Evolutionary conservation across 2,888 invertebrate genomes (phyloP), one percentile per base, ranked within the genome.

Genomic region (Emesis castigata): DNA sequence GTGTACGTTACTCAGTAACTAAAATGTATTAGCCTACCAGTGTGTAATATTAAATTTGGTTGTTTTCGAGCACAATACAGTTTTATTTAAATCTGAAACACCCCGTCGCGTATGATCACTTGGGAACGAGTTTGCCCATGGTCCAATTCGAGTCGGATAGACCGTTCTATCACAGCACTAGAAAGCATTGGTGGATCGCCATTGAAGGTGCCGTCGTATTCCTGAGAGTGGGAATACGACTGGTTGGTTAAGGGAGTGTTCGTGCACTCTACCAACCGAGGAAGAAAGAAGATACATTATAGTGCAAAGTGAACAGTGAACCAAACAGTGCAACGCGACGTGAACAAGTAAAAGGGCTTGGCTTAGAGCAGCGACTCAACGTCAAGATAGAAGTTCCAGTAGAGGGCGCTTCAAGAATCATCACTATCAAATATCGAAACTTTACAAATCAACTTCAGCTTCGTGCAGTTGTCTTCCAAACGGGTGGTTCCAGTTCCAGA

Each of bases 171-270:
- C 53, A 53, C 53, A 20, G 53, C 53, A 53, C 53, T 53, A 53
- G 53, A 14, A 18, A 53, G 20, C 53, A 53, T 18, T 20, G 53
- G 53, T 53, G 53, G 53, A 53, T 53, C 8, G 53, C 20, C 53
- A 53, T 18, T 53, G 53, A 53, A 53, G 53, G 53, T 20, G 53
- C 18, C 53, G 53, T 9, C 18, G 53, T 53, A 18, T 53, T n/a
- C 18, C 53, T 18, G 53, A 16, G 53, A 53, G 53, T 53, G 18
- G 53, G 31, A 53, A 56, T 9, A 56, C 56, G 56, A 56, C 56
- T 56, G 20, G 56, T 20, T 56, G 56, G 56, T 56, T 53, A 56
- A 56, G 56, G 64, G 78, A 79, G 31, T 83, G 56, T 18, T 22
- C 64, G 64, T 29, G 18, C n/a, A 26, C 39, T 64, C 64, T 64